A percentile compares a stretch with the other conserved stretches of the same genome.
Conservation (phyloP, 2,113 vertebrate genomes). For the Castor canadensis region DNA sequence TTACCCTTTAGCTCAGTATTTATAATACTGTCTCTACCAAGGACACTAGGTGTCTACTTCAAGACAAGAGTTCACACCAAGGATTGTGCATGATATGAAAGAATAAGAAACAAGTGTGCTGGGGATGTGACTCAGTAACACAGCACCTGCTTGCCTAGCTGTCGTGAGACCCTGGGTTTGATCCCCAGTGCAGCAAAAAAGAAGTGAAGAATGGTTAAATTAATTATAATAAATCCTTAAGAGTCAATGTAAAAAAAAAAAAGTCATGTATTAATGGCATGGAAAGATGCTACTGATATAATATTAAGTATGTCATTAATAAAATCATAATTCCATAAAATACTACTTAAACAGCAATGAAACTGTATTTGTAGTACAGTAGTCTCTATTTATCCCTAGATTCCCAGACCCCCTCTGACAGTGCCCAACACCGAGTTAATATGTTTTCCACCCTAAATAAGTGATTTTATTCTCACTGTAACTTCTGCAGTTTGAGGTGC, state of each 20-base stretch:
- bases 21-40: neutral
- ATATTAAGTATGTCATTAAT: neutral
- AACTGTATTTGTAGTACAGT: neutral
- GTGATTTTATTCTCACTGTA: neutral
- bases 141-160: too few relatives aligned
- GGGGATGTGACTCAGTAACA: too few relatives aligned
- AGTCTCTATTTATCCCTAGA: neutral
- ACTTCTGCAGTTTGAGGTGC: neutral
- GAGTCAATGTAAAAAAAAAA: neutral
- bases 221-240: neutral
- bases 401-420: too few relatives aligned
- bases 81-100: neutral
- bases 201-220: constrained; percentile 12
- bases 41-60: neutral
- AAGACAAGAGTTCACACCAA: constrained; percentile 11
- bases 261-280: neutral
- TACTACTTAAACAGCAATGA: neutral
- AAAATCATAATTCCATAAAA: neutral
- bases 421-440: neutral
- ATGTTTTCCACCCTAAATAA: neutral
- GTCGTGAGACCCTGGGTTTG: too few relatives aligned
- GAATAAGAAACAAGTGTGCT: too few relatives aligned
- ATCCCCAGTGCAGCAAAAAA: neutral
- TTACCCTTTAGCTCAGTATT: neutral
- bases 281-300: neutral